These are phyloP conservation scores for Drosophila mimica DNA, from an alignment of 2,888 invertebrate species.

Conservation along the genomic window DNA sequence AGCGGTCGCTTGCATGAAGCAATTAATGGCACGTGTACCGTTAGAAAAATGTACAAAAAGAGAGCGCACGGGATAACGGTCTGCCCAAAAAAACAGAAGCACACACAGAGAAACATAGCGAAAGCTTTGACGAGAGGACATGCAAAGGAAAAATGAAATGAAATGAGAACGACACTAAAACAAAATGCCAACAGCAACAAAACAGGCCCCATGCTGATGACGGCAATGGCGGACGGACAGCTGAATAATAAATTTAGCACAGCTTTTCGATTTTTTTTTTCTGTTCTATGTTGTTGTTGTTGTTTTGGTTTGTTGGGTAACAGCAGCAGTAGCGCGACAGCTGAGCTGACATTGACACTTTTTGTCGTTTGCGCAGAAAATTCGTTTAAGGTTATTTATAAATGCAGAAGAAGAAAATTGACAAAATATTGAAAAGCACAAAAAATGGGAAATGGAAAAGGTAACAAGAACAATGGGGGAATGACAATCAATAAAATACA, in stretches of 20 bases:
- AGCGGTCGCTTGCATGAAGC: slow-evolving; percentile 43
- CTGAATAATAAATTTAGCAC: slow-evolving; percentile 79
- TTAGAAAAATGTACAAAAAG: slow-evolving; percentile 40
- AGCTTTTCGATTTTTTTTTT: slow-evolving; percentile 70
- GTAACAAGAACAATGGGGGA: neutral
- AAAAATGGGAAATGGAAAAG: slow-evolving; percentile 12
- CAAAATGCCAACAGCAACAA: slow-evolving; percentile 23
- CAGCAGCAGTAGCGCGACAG: slow-evolving; percentile 52
- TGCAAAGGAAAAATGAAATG: slow-evolving; percentile 13
- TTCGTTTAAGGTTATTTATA: slow-evolving; percentile 76
- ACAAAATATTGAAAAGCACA: slow-evolving; percentile 18
- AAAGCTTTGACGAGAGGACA: slow-evolving; percentile 19
- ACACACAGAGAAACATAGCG: neutral
- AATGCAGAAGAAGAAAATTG: slow-evolving; percentile 35
- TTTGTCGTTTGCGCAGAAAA: slow-evolving; percentile 61
- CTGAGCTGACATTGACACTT: slow-evolving; percentile 80
- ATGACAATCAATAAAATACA: slow-evolving; percentile 4
- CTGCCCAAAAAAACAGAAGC: slow-evolving; percentile 13
- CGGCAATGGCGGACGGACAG: slow-evolving; percentile 54
- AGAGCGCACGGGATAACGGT: slow-evolving; percentile 21
- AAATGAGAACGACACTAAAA: slow-evolving; percentile 36
- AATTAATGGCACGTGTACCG: slow-evolving; percentile 72
- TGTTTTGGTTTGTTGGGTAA: slow-evolving; percentile 41
- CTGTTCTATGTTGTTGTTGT: slow-evolving; percentile 21
- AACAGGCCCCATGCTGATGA: slow-evolving; percentile 35